phyloP scores from a whole-genome alignment of 2,888 invertebrate genomes.

The Limnephilus auricula region DNA sequence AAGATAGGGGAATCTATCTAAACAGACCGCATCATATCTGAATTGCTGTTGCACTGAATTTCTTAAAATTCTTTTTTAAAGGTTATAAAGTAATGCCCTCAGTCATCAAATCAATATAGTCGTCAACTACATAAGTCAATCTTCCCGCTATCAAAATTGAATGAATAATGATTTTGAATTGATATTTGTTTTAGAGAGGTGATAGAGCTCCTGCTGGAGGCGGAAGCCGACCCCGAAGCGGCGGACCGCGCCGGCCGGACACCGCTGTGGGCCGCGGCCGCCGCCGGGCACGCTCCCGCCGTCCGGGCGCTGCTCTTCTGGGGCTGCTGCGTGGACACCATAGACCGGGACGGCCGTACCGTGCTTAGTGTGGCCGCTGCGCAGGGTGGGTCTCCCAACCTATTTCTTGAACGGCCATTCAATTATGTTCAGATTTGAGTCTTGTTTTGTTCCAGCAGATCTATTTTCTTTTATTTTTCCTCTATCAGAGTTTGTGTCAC shows the following conservation, averaged over 20 bases:
- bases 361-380: constrained; percentile 91
- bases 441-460: too few species aligned
- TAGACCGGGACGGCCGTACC: constrained; percentile 95
- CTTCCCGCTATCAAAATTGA: too few species aligned
- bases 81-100: too few species aligned
- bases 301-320: constrained; percentile 93
- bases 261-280: constrained; percentile 94
- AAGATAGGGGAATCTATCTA: too few species aligned
- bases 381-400: constrained; percentile 79
- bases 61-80: too few species aligned
- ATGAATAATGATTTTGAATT: not conserved
- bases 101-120: too few species aligned
- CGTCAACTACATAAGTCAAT: too few species aligned
- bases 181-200: constrained; percentile 81
- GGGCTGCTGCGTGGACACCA: constrained; percentile 96
- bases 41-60: too few species aligned
- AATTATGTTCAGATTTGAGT: too few species aligned
- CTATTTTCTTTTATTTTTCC: not conserved
- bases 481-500: too few species aligned
- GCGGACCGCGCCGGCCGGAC: constrained; percentile 89
- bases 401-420: not conserved
- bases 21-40: too few species aligned
- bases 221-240: constrained; percentile 95
- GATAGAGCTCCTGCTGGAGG: constrained; percentile 93
- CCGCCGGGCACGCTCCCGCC: constrained; percentile 92